phyloP scores from a whole-genome alignment of 2,888 invertebrate genomes.

The Melanotus villosus region DNA sequence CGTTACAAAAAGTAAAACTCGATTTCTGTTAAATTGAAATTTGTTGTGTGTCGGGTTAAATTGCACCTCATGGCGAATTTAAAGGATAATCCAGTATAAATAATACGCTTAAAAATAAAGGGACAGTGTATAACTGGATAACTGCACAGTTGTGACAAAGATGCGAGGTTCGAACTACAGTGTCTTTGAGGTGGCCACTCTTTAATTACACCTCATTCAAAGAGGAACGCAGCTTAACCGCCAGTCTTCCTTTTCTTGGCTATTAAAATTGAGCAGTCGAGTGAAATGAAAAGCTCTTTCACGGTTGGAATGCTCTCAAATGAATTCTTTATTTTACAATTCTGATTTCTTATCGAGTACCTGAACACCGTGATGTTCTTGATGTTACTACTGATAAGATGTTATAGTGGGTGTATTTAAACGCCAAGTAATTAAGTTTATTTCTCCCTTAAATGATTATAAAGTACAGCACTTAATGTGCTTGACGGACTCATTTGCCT shows the following conservation, averaged over 20 bases:
- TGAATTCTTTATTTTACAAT: slow-evolving; percentile 45
- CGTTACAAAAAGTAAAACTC: slow-evolving; percentile 1
- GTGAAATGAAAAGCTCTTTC: neutral
- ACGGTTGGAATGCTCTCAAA: slow-evolving; percentile 4
- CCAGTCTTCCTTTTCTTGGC: neutral
- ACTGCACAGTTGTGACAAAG: slow-evolving; percentile 29
- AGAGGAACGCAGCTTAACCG: slow-evolving; percentile 7
- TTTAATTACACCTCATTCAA: slow-evolving; percentile 39
- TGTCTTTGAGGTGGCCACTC: slow-evolving; percentile 35
- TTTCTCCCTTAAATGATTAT: slow-evolving; percentile 31
- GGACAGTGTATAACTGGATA: slow-evolving; percentile 2
- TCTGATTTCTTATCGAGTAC: slow-evolving; percentile 46
- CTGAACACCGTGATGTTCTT: slow-evolving; percentile 41
- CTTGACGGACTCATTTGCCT: slow-evolving; percentile 21
- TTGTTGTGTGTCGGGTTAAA: neutral
- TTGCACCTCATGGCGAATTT: neutral
- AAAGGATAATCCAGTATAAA: neutral
- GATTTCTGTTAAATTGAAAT: neutral
- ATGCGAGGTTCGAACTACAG: slow-evolving; percentile 33
- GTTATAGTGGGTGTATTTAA: slow-evolving; percentile 47
- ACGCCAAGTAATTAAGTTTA: slow-evolving; percentile 46
- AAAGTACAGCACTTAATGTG: slow-evolving; percentile 21
- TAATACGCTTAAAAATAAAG: neutral
- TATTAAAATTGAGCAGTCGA: neutral
- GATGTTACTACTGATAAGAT: slow-evolving; percentile 45